A percentile compares a stretch with the other conserved stretches of the same genome.
phyloP scores from a whole-genome alignment of 2,797 vertebrate species.

The Oceanodroma leucorhoa region DNA sequence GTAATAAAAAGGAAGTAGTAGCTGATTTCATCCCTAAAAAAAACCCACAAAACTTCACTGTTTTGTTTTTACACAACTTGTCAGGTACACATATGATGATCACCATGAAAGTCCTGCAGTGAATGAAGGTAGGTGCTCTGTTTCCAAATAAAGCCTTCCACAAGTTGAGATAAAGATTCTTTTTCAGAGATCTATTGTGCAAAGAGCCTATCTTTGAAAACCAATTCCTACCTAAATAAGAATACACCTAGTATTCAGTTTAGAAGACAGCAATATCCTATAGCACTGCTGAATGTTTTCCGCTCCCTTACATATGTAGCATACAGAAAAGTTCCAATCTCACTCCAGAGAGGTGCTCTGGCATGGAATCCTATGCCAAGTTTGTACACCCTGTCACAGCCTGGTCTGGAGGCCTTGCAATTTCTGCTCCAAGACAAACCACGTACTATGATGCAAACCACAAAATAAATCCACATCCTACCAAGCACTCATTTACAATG shows the following conservation, averaged over 20 bases:
- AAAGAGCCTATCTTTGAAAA: neutral
- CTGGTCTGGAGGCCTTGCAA: neutral
- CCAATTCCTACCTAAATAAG: neutral
- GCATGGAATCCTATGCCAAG: neutral
- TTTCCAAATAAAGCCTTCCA: neutral
- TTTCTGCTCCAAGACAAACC: neutral
- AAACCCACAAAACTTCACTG: neutral
- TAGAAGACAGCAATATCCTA: neutral
- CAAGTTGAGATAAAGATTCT: neutral
- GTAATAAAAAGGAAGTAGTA: neutral
- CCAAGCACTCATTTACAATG: neutral
- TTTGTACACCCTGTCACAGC: neutral
- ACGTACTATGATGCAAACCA: neutral
- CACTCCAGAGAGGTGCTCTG: neutral
- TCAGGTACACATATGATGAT: neutral
- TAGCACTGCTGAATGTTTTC: neutral
- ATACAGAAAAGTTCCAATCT: neutral
- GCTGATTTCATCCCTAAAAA: neutral
- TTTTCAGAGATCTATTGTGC: neutral
- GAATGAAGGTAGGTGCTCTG: neutral
- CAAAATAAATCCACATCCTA: neutral
- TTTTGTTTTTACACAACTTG: neutral
- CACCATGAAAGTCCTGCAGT: neutral
- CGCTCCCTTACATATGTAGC: fast-evolving
- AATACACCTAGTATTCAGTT: neutral